A percentile compares a stretch with the other conserved stretches of the same genome.
Evolutionary conservation across 2,113 vertebrate species (phyloP).

Genomic region (Erpornis zantholeuca): DNA sequence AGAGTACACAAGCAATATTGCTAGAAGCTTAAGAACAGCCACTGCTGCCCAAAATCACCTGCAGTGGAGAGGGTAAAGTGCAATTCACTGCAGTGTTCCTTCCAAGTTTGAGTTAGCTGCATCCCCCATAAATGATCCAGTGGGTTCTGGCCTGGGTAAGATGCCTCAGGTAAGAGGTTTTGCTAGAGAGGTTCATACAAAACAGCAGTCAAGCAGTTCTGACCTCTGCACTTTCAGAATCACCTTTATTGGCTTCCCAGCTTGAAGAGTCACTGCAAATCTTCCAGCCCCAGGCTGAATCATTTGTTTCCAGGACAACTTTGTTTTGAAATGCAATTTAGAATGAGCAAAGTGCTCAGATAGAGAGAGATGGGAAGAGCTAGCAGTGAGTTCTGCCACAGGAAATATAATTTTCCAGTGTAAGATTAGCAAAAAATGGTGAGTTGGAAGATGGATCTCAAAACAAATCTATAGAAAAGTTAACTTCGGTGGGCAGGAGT

Average conservation of each 20-base stretch:
- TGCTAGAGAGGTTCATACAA: not conserved
- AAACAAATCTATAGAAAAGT: not conserved
- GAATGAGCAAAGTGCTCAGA: not conserved
- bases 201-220: not conserved
- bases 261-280: not conserved
- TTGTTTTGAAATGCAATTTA: not conserved
- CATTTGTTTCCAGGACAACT: not conserved
- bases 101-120: not conserved
- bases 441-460: not conserved
- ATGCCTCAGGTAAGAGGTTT: not conserved
- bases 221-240: not conserved
- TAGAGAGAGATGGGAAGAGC: not conserved
- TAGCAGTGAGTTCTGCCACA: not conserved
- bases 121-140: not conserved
- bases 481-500: not conserved
- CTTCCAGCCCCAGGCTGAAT: not conserved
- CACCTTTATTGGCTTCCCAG: not conserved
- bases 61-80: not conserved
- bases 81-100: not conserved
- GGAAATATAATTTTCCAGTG: not conserved
- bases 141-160: no score
- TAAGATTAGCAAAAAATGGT: not conserved
- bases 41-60: not conserved
- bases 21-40: not conserved
- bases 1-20: not conserved